Conservation (phyloP, 2,888 invertebrate species). For the Stomorhina lunata region DNA sequence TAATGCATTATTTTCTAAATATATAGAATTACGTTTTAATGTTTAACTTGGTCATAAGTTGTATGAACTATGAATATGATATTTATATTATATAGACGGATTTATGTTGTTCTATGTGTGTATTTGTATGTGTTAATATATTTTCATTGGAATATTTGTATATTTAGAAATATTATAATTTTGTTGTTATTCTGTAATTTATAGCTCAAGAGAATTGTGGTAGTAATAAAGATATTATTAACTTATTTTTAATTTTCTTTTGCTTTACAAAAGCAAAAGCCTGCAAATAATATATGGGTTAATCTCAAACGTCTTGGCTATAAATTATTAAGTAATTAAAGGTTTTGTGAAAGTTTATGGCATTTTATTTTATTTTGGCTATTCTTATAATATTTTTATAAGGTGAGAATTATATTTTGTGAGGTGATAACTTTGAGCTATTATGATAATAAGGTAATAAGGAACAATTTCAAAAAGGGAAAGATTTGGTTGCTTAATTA, state of each 20-base stretch:
- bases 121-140: not conserved
- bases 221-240: not conserved
- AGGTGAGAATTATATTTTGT: no score
- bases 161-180: not conserved
- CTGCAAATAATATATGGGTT: not conserved
- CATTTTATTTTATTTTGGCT: no score
- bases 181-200: conserved; percentile 8
- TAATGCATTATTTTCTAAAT: conserved; percentile 41
- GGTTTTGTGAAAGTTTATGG: not conserved
- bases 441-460: no score
- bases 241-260: not conserved
- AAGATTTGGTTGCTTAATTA: no score
- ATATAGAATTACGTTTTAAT: conserved; percentile 35
- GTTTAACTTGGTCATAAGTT: conserved; percentile 19
- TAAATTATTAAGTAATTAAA: conserved; percentile 19
- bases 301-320: not conserved
- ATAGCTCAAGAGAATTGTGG: not conserved
- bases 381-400: no score
- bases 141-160: not conserved
- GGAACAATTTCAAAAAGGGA: no score
- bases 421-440: no score
- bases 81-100: not conserved
- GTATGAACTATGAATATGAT: not conserved
- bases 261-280: not conserved
- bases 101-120: no score